Percentiles rank a stretch among this genome's conserved stretches.
Evolutionary conservation across 2,113 vertebrate species (phyloP).

Genomic region (Elephantulus edwardii): DNA sequence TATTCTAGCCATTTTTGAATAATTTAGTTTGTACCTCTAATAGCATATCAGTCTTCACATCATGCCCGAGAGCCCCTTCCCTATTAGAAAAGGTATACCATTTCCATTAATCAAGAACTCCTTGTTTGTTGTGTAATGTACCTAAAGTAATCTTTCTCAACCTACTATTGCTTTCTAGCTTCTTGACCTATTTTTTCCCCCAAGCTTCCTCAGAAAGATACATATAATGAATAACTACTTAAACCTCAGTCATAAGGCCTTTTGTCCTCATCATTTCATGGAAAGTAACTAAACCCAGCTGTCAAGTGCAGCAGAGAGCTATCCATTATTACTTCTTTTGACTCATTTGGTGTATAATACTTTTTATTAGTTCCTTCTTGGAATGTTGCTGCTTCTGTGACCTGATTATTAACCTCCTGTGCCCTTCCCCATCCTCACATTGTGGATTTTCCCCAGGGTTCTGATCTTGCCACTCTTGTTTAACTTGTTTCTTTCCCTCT

Average conservation of each 20-base stretch:
- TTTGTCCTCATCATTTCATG: not conserved
- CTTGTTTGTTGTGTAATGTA: accelerated
- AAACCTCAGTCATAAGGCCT: not conserved
- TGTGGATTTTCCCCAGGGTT: not conserved
- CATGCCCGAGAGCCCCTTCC: no score
- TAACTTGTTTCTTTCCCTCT: not conserved
- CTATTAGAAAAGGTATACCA: no score
- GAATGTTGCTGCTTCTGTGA: not conserved
- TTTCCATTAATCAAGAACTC: not conserved
- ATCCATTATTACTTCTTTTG: not conserved
- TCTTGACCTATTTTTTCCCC: not conserved
- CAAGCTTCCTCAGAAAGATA: not conserved
- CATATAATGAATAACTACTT: no score
- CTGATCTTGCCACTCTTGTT: not conserved
- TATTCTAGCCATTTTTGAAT: no score
- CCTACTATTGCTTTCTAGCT: not conserved
- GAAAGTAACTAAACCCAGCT: not conserved
- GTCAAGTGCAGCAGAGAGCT: not conserved
- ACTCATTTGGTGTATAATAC: not conserved
- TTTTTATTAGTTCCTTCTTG: not conserved
- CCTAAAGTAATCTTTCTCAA: not conserved
- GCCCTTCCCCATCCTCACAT: not conserved
- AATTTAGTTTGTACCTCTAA: no score
- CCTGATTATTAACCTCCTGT: not conserved
- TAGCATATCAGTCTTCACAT: no score